phyloP scores from a whole-genome alignment of 1,140 invertebrate species.

The Odontomachus brunneus region DNA sequence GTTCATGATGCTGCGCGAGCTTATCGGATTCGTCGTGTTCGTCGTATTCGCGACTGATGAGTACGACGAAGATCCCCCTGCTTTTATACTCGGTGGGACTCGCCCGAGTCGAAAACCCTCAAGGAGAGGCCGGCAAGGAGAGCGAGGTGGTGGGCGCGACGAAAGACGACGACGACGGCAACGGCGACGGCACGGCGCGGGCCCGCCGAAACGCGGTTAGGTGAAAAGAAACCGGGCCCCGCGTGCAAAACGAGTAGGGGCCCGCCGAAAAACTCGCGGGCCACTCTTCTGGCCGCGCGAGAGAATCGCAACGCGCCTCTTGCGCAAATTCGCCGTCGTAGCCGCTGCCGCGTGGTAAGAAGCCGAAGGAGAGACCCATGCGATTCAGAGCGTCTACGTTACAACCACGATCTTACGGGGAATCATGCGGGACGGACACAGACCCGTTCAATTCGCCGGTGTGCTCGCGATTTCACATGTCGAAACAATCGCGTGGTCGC shows the following conservation, averaged over 20 bases:
- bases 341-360: no score
- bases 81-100: slow-evolving; percentile 80
- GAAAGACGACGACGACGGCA: no score
- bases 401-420: background rate
- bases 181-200: slow-evolving; percentile 17
- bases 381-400: background rate
- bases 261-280: slow-evolving; percentile 59
- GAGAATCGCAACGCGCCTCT: slow-evolving; percentile 14
- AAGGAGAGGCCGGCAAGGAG: slow-evolving; percentile 67
- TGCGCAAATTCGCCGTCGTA: slow-evolving; percentile 44
- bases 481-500: no score
- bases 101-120: slow-evolving; percentile 73
- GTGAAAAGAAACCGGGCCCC: slow-evolving; percentile 66
- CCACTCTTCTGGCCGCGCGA: slow-evolving; percentile 47
- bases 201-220: slow-evolving; percentile 64
- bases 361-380: background rate
- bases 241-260: slow-evolving; percentile 51
- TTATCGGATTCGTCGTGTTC: slow-evolving; percentile 67
- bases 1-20: slow-evolving; percentile 78
- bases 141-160: slow-evolving; percentile 58
- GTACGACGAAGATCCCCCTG: slow-evolving; percentile 72
- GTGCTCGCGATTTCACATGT: background rate
- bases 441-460: background rate
- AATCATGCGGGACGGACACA: background rate
- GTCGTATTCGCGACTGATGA: slow-evolving; percentile 78